Evolutionary conservation across 2,888 invertebrate species (phyloP).

Genomic region (Ormyrus thymus): DNA sequence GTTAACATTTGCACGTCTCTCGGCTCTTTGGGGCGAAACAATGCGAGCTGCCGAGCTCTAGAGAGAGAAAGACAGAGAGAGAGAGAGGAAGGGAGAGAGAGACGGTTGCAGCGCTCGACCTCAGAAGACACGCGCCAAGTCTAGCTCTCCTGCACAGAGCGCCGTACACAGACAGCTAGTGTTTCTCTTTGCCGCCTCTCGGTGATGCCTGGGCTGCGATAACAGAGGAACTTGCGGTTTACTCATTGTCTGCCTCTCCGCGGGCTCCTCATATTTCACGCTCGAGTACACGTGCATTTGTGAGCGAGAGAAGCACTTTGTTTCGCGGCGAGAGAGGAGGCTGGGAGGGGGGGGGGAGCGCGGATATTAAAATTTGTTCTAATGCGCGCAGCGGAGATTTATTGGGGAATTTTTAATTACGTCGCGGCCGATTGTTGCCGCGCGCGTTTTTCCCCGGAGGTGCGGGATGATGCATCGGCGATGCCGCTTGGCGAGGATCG

Average conservation of each 20-base stretch:
- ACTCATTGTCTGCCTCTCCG: slow-evolving; percentile 45
- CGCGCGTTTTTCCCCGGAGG: neutral
- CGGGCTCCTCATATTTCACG: slow-evolving; percentile 31
- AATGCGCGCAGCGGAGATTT: slow-evolving; percentile 34
- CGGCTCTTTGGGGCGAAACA: slow-evolving; percentile 46
- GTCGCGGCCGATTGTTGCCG: slow-evolving; percentile 19
- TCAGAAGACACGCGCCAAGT: slow-evolving; percentile 7
- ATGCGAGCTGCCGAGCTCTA: slow-evolving; percentile 54
- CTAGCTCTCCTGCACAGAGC: neutral
- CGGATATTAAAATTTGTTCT: slow-evolving; percentile 49
- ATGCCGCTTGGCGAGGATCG: neutral
- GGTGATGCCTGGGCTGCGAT: slow-evolving; percentile 28
- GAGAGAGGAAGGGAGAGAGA: too few species aligned
- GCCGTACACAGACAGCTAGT: neutral
- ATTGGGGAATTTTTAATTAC: slow-evolving; percentile 49
- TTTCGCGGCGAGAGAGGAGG: neutral
- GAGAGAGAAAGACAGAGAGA: too few species aligned
- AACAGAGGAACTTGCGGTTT: slow-evolving; percentile 48
- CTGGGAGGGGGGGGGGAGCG: neutral
- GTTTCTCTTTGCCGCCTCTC: slow-evolving; percentile 33
- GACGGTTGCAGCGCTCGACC: slow-evolving; percentile 49
- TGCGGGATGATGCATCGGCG: neutral
- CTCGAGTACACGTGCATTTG: slow-evolving; percentile 19
- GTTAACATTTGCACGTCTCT: slow-evolving; percentile 54
- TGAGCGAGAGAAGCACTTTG: slow-evolving; percentile 22